phyloP scores from a whole-genome alignment of 2,888 invertebrate species.

The Heliconius ethilla region DNA sequence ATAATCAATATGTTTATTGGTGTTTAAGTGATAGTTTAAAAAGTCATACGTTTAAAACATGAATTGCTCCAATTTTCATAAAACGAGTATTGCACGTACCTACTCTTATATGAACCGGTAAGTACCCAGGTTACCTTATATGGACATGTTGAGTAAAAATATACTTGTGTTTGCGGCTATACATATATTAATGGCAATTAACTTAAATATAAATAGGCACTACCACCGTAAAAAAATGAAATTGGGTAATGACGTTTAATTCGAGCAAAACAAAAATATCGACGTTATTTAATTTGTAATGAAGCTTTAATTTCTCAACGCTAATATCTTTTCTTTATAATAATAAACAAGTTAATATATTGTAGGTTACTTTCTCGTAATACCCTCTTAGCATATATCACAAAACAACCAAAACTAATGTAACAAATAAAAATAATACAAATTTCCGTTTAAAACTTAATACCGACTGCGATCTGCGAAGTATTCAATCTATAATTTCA shows the following conservation, averaged over 20 bases:
- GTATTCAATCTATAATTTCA: neutral
- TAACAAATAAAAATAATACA: neutral
- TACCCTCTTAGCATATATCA: neutral
- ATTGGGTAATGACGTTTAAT: slow-evolving; percentile 6
- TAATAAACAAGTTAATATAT: neutral
- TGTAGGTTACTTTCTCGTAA: neutral
- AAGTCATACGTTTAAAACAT: slow-evolving; percentile 24
- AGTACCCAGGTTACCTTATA: slow-evolving; percentile 10
- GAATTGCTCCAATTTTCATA: slow-evolving; percentile 24
- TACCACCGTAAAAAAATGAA: slow-evolving; percentile 12
- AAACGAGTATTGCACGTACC: slow-evolving; percentile 17
- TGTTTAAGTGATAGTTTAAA: slow-evolving; percentile 23
- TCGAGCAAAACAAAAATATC: slow-evolving; percentile 8
- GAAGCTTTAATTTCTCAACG: slow-evolving; percentile 2
- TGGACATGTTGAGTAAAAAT: slow-evolving; percentile 18
- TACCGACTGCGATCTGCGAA: neutral
- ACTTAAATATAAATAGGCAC: slow-evolving; percentile 16
- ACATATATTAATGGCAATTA: slow-evolving; percentile 25
- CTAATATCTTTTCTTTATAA: neutral
- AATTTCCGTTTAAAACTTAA: neutral
- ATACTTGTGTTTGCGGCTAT: neutral
- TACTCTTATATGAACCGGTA: slow-evolving; percentile 17
- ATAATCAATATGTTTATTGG: neutral
- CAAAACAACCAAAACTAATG: neutral
- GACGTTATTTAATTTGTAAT: neutral